Conservation (phyloP, 2,797 vertebrate species). For the Euthynnus affinis region DNA sequence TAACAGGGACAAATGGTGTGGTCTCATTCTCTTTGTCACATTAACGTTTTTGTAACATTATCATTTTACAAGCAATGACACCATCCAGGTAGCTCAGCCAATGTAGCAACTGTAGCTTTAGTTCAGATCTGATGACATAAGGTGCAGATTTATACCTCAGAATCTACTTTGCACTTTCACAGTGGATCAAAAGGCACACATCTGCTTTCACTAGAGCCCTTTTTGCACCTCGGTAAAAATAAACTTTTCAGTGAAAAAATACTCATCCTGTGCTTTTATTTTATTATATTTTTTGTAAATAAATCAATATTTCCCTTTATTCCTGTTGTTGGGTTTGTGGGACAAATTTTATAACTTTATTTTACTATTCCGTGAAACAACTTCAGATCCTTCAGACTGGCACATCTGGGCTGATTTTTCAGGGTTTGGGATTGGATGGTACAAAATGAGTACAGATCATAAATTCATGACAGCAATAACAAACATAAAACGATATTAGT, state of each 20-base stretch:
- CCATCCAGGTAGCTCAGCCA: neutral
- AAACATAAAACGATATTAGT: neutral
- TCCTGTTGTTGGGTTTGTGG: neutral
- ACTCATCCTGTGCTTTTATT: neutral
- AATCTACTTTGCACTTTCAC: neutral
- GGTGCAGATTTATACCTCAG: neutral
- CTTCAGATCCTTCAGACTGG: neutral
- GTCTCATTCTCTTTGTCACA: too few species aligned
- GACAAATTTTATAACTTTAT: neutral
- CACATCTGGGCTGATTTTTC: neutral
- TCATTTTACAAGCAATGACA: neutral
- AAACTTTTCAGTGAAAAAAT: neutral
- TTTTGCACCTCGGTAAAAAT: neutral
- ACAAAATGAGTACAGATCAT: slow-evolving; percentile 6
- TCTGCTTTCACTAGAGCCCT: neutral
- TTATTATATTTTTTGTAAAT: neutral
- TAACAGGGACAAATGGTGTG: too few species aligned
- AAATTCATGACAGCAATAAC: neutral
- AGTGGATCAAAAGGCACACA: neutral
- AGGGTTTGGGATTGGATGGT: slow-evolving; percentile 3
- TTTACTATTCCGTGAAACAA: neutral
- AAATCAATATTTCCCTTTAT: neutral
- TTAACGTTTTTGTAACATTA: too few species aligned
- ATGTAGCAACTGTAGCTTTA: neutral
- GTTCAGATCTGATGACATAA: neutral